Conservation (phyloP, 2,888 invertebrate species). For the Clitarchus hookeri region DNA sequence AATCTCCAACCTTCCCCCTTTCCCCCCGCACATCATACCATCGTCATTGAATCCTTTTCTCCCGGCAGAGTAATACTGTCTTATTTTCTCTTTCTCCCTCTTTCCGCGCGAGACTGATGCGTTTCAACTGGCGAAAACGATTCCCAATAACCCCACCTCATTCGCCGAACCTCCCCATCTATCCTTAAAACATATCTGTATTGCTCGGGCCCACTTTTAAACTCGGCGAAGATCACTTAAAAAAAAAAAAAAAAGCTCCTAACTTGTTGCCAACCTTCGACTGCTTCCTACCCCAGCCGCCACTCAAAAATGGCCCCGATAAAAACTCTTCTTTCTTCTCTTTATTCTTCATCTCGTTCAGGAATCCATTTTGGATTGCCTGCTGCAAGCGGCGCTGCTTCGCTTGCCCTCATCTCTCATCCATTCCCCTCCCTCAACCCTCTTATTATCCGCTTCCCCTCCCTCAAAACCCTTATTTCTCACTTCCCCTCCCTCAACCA, state of each 20-base stretch:
- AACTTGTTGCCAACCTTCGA: background rate
- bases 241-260: background rate
- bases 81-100: background rate
- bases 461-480: background rate
- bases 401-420: background rate
- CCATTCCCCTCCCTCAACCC: background rate
- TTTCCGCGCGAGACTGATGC: background rate
- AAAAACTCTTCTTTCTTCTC: too few relatives aligned
- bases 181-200: background rate
- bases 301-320: background rate
- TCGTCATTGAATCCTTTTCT: too few relatives aligned
- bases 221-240: background rate
- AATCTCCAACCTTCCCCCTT: too few relatives aligned
- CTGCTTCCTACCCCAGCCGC: background rate
- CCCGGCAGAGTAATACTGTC: background rate
- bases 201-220: background rate
- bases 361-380: background rate
- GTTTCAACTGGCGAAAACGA: background rate
- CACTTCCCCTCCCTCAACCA: background rate
- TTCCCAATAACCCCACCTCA: background rate
- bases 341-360: background rate
- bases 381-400: background rate
- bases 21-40: too few relatives aligned
- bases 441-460: background rate
- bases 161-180: background rate